Evolutionary conservation across 2,113 vertebrate species (phyloP).

Genomic region (Antidorcas marsupialis): DNA sequence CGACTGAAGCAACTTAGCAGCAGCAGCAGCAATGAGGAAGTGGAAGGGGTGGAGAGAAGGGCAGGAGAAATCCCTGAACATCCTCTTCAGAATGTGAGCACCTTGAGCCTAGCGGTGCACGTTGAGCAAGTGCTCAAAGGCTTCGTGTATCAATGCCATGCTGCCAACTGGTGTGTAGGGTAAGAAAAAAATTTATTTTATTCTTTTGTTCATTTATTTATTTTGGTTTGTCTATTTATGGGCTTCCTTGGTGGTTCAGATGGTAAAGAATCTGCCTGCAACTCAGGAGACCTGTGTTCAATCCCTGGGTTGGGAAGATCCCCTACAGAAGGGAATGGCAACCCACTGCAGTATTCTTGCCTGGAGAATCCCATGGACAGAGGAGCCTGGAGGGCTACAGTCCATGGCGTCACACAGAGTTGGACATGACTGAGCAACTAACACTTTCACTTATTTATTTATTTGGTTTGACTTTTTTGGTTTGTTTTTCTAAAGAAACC

Average conservation of each 20-base stretch:
- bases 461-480: neutral
- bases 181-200: too few relatives aligned
- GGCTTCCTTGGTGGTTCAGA: neutral
- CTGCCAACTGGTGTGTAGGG: neutral
- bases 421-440: neutral
- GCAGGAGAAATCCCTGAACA: neutral
- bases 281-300: neutral
- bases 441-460: neutral
- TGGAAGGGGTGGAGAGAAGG: too few relatives aligned
- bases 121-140: neutral
- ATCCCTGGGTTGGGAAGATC: neutral
- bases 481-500: constrained; percentile 1
- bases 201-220: neutral
- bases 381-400: neutral
- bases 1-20: too few relatives aligned
- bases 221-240: neutral
- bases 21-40: neutral
- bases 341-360: neutral
- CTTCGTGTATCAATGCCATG: neutral
- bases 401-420: neutral
- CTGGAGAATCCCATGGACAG: neutral
- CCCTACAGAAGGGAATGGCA: neutral
- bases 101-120: neutral
- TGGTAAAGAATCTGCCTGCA: neutral
- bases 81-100: neutral